Evolutionary conservation across 2,113 vertebrate species (phyloP), one percentile per base, ranked within the genome.

Genomic region (Takifugu bimaculatus): DNA sequence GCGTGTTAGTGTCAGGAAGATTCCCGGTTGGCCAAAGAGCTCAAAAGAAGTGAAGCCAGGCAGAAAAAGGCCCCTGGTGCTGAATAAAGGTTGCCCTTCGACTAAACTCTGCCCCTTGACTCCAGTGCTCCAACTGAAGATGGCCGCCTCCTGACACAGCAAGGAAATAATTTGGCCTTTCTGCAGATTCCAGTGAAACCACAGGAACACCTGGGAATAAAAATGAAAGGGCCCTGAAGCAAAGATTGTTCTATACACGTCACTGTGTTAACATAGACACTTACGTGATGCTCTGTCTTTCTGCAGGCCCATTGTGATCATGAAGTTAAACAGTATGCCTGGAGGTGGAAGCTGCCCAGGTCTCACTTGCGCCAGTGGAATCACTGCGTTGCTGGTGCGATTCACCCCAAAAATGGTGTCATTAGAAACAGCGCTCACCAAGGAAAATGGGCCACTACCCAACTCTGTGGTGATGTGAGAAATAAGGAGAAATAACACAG

Each of bases 111-210:
- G 82, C 75, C 60, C 83, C 93, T 27, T 85, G 87, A 74, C 87
- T 88, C 97, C 96, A 99, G 44, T 79, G 92, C 72, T 94, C 91
- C 88, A 98, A 35, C 9, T 88, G 90, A 25, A 97, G 20, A 0
- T 68, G 81, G 55, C 89, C 89, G 53, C 91, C 84, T 3, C 91
- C 81, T 0, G 91, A 88, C 25, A 94, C 89, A 0, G 81, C 93
- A 26, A 99, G 89, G 83, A 97, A 99, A 83, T 93, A 97, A 85
- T 98, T 99, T 29, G 97, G 96, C 54, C 97, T 93, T 84, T 98
- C 96, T 1, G 96, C 96, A 75, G 95, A 98, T 69, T 98, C 97
- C 74, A 99, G 73, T 0, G 95, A 99, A 78, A 97, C 88, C 54
- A 94, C 87, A 13, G 93, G 89, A 12, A 92, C 63, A 15, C 93